Evolutionary conservation across 2,797 vertebrate species (phyloP), one percentile per base, ranked within the genome.

Genomic region (Columba guinea): DNA sequence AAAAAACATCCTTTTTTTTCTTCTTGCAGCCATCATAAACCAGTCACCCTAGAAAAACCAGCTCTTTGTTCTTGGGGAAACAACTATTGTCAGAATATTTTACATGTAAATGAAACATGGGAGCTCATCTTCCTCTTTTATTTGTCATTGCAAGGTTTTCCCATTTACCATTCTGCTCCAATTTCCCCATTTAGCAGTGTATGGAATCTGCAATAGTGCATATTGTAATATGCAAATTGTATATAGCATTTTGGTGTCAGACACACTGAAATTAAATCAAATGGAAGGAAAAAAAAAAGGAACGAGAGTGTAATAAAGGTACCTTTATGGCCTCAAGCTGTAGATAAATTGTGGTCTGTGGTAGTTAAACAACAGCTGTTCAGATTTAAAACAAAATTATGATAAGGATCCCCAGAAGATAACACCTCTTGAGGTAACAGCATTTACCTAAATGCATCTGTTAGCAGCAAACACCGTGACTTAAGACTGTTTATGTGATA

Each of bases 341-440:
- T 97, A 98, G 98, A 98, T 98, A 98, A 98, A 98, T 98, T 98
- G 98, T 99, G 98, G 98, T 97, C 97, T 98, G 97, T 98, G 96
- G 98, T 99, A 98, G 98, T 99, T 99, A 99, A 99, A 99, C 98
- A 99, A 99, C 98, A 99, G 98, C 98, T 99, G 98, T 99, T 99
- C 98, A 97, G 98, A 98, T 99, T 99, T 99, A 98, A 98, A 98
- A 98, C 98, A 98, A 99, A 99, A 99, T 99, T 98, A 99, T 98
- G 98, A 98, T 98, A 98, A 98, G 98, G 98, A 98, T 98, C 98
- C 98, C 98, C 98, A 98, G 95, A 98, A 99, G 98, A 99, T 97
- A 98, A 98, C 98, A 98, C 97, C 97, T 98, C 97, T 97, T 78
- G 91, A 98, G 97, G 96, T 98, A 98, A 97, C 97, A 97, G 95